Evolutionary conservation across 2,797 vertebrate species (phyloP).

Genomic region (Hydrocynus forskahlii): DNA sequence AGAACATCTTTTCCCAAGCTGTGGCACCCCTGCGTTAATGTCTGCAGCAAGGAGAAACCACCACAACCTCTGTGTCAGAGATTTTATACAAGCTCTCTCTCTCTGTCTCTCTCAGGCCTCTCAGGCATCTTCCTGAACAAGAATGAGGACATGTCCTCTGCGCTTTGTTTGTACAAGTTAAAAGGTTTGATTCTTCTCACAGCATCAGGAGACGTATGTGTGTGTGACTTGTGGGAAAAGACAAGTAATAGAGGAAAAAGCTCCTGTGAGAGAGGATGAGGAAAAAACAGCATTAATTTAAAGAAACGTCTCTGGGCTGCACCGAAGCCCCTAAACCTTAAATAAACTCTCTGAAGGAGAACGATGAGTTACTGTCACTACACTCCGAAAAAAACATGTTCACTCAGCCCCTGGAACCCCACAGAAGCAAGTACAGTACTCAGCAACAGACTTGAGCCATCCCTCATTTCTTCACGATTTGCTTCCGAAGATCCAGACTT

Average conservation of each 20-base stretch:
- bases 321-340: no score
- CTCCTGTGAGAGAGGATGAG: background rate
- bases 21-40: background rate
- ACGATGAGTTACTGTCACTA: no score
- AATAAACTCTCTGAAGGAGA: no score
- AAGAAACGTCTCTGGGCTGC: background rate
- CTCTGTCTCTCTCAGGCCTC: constrained; percentile 23
- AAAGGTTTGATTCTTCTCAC: constrained; percentile 11
- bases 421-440: no score
- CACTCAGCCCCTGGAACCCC: no score
- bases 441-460: no score
- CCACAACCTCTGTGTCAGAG: background rate
- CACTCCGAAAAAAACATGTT: no score
- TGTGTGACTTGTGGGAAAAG: constrained; percentile 20
- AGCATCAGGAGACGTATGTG: background rate
- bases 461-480: no score
- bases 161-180: constrained; percentile 14
- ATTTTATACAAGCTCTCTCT: background rate
- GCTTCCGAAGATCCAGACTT: no score
- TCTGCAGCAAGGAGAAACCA: background rate
- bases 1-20: background rate
- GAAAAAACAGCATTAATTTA: background rate
- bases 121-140: constrained; percentile 28
- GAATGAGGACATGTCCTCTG: constrained; percentile 7
- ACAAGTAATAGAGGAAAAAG: background rate